Evolutionary conservation across 1,140 invertebrate species (phyloP).

Genomic region (Tigriopus japonicus): DNA sequence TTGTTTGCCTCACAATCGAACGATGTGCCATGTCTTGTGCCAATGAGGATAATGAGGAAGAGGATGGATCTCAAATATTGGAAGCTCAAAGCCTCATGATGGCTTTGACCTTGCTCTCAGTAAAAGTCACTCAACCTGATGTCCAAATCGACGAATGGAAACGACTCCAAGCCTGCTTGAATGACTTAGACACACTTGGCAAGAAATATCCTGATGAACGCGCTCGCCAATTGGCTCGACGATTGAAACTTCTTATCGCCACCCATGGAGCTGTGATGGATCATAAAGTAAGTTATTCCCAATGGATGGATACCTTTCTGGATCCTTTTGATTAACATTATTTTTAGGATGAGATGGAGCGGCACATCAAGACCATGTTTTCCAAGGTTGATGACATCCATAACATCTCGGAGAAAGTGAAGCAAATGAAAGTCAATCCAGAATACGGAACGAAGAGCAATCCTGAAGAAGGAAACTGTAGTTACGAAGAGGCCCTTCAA

Average conservation of each 20-base stretch:
- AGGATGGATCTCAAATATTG: background rate
- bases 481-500: conserved; percentile 29
- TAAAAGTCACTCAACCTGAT: conserved; percentile 1
- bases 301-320: no score
- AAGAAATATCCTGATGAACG: conserved; percentile 17
- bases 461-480: no score
- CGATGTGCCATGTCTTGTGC: background rate
- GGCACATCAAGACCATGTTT: no score
- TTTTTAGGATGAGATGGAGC: no score
- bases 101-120: conserved; percentile 9
- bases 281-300: conserved; percentile 7
- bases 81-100: conserved; percentile 4
- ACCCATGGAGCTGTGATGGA: conserved; percentile 25
- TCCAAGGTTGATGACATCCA: background rate
- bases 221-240: conserved; percentile 23
- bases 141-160: conserved; percentile 22
- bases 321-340: no score
- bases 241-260: conserved; percentile 30
- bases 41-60: background rate
- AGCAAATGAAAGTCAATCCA: background rate
- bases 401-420: background rate
- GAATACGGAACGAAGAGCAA: no score
- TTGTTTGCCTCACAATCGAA: conserved; percentile 2
- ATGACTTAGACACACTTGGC: conserved; percentile 25
- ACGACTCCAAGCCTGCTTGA: conserved; percentile 28